Percentiles rank a stretch among this genome's conserved stretches.
These are phyloP conservation scores for Mirounga angustirostris DNA, from an alignment of 2,113 vertebrate genomes.

Conservation along the genomic window DNA sequence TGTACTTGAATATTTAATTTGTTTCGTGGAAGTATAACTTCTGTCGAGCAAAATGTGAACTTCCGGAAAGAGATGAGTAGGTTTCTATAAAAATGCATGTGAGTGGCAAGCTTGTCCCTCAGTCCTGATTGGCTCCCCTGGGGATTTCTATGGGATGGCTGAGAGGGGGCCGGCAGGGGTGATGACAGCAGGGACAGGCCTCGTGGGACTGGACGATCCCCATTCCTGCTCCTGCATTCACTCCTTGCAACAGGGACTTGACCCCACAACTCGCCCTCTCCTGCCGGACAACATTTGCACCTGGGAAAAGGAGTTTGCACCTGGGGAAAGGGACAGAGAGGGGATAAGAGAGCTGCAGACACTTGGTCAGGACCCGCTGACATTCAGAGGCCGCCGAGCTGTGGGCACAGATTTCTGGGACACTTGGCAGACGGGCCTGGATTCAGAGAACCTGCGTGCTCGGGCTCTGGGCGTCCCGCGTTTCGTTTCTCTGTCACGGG, in stretches of 20 bases:
- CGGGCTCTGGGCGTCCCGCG: background rate
- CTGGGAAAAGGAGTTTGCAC: too few relatives aligned
- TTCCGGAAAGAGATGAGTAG: background rate
- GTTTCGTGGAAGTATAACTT: background rate
- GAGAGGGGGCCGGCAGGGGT: background rate
- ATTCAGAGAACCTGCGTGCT: background rate
- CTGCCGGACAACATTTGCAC: background rate
- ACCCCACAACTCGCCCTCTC: fast-evolving
- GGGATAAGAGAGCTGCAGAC: background rate
- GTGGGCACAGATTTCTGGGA: constrained; percentile 60
- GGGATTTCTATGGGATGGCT: background rate
- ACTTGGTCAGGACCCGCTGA: background rate
- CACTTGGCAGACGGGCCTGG: constrained; percentile 62
- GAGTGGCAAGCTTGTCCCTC: background rate
- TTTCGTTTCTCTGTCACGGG: fast-evolving
- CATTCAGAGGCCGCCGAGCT: background rate
- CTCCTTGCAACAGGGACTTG: background rate
- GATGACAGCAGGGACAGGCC: background rate
- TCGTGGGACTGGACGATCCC: fast-evolving
- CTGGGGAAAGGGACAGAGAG: too few relatives aligned
- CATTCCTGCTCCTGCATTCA: background rate
- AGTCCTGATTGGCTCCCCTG: fast-evolving
- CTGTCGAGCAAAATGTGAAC: background rate
- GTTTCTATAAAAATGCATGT: background rate
- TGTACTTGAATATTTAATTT: background rate